Percentiles rank a stretch among this genome's conserved stretches.
phyloP scores from a whole-genome alignment of 2,113 vertebrate genomes.

The Saimiri boliviensis region DNA sequence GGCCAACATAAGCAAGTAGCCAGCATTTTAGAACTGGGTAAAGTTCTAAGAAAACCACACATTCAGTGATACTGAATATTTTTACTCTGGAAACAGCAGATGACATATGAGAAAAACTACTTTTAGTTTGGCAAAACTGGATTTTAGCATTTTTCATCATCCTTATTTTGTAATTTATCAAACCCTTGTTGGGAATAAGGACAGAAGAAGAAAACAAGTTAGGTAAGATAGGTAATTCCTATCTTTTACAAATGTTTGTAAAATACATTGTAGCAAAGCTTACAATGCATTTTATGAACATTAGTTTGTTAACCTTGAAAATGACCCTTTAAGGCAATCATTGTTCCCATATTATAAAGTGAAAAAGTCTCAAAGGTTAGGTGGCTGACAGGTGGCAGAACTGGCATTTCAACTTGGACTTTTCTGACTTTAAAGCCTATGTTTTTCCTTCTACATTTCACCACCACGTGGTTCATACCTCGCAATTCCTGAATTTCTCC shows the following conservation, averaged over 20 bases:
- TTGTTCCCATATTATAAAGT: neutral
- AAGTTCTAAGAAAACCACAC: constrained; percentile 12
- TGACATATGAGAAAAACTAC: neutral
- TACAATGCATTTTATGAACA: neutral
- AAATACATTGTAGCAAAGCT: neutral
- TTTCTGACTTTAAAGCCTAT: neutral
- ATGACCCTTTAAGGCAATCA: neutral
- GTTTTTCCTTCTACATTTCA: neutral
- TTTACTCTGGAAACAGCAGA: neutral
- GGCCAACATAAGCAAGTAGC: neutral
- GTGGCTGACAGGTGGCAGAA: neutral
- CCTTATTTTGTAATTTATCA: constrained; percentile 8
- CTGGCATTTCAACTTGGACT: neutral
- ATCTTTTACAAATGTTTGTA: neutral
- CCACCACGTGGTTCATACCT: neutral
- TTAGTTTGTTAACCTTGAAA: neutral
- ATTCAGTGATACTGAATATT: neutral
- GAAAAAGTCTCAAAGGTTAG: neutral
- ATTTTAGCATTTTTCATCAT: neutral
- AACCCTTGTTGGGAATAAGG: neutral
- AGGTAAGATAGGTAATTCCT: neutral
- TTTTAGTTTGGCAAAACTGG: neutral
- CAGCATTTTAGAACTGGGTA: constrained; percentile 27
- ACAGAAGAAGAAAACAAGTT: neutral
- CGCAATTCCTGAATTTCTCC: neutral